phyloP scores from a whole-genome alignment of 2,113 vertebrate genomes.

The Epinephelus moara region DNA sequence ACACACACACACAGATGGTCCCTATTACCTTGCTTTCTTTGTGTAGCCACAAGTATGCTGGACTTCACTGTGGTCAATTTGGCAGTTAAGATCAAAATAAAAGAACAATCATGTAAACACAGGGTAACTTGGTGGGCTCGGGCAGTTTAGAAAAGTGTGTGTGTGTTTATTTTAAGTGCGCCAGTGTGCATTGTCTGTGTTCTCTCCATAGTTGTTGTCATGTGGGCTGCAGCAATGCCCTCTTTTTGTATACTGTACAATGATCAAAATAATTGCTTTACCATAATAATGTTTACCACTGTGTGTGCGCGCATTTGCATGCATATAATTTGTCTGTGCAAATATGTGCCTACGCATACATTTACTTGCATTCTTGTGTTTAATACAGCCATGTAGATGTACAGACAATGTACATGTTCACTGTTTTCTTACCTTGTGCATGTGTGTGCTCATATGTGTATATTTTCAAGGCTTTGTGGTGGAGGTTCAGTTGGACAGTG shows the following conservation, averaged over 20 bases:
- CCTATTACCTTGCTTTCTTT: constrained; percentile 78
- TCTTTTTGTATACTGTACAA: constrained; percentile 2
- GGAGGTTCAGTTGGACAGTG: constrained; percentile 90
- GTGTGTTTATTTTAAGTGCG: constrained; percentile 55
- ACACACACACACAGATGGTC: constrained; percentile 72
- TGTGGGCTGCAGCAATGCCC: constrained; percentile 14
- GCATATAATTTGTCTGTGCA: not conserved
- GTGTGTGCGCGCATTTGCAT: constrained; percentile 11
- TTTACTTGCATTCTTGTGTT: not conserved
- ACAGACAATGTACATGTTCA: not conserved
- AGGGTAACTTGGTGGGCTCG: constrained; percentile 55
- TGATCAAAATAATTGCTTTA: not conserved
- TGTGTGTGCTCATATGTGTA: constrained; percentile 4
- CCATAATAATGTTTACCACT: constrained; percentile 7
- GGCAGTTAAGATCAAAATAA: constrained; percentile 74
- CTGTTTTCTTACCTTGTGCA: not conserved
- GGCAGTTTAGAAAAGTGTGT: constrained; percentile 59
- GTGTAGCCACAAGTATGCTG: constrained; percentile 75
- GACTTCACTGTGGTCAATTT: constrained; percentile 75
- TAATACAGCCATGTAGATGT: not conserved
- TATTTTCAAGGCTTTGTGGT: constrained; percentile 85
- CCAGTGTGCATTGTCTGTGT: constrained; percentile 52
- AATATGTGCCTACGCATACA: not conserved
- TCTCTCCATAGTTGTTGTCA: constrained; percentile 41
- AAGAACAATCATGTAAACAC: constrained; percentile 73